Evolutionary conservation across 2,888 invertebrate genomes (phyloP).

Genomic region (Drosophila anomalipes): DNA sequence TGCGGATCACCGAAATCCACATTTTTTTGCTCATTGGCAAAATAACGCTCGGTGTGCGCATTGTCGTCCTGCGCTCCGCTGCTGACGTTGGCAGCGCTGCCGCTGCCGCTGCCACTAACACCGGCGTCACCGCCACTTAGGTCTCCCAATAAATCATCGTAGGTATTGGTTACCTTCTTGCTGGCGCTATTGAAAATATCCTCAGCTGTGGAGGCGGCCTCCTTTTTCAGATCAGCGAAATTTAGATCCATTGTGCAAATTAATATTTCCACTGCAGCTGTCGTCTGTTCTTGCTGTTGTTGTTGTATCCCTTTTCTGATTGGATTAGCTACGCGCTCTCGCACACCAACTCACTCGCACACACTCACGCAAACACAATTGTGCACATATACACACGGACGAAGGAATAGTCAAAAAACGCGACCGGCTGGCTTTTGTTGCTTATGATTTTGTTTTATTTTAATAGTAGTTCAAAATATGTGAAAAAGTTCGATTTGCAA

Average conservation of each 20-base stretch:
- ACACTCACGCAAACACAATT: constrained; percentile 13
- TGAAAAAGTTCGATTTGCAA: constrained; percentile 22
- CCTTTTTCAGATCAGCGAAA: constrained; percentile 82
- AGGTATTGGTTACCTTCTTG: constrained; percentile 51
- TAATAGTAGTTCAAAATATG: not conserved
- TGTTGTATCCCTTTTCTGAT: constrained; percentile 65
- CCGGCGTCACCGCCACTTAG: constrained; percentile 19
- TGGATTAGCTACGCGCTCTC: constrained; percentile 31
- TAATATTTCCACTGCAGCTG: constrained; percentile 15
- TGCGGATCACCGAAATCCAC: constrained; percentile 81
- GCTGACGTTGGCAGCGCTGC: constrained; percentile 45
- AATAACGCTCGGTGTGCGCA: constrained; percentile 82
- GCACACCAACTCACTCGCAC: constrained; percentile 13
- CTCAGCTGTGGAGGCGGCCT: constrained; percentile 77
- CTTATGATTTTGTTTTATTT: constrained; percentile 18
- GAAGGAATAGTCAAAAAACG: constrained; percentile 31
- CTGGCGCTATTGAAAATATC: constrained; percentile 68
- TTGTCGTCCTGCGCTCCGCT: constrained; percentile 80
- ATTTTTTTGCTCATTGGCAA: constrained; percentile 82
- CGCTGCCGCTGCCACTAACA: constrained; percentile 2
- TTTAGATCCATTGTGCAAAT: constrained; percentile 81
- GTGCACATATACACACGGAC: constrained; percentile 17
- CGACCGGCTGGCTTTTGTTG: constrained; percentile 31
- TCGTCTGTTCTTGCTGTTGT: constrained; percentile 9
- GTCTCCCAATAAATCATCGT: constrained; percentile 63